Percentiles rank a stretch among this genome's conserved stretches.
phyloP scores from a whole-genome alignment of 1,140 invertebrate species.

The Parasteatoda tepidariorum region DNA sequence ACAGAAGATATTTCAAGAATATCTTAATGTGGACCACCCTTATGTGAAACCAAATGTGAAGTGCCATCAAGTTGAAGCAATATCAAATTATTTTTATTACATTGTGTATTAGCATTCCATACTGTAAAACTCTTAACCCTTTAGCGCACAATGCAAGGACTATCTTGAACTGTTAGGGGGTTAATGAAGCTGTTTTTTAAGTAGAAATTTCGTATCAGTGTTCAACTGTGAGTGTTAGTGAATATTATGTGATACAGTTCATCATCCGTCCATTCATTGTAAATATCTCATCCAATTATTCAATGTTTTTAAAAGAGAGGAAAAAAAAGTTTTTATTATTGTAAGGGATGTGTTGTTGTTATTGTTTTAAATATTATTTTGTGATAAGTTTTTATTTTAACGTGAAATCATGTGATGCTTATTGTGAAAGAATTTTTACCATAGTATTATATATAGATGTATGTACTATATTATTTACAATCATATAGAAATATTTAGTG shows the following conservation, averaged over 20 bases:
- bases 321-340: no score
- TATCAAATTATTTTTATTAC: not conserved
- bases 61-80: not conserved
- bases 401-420: no score
- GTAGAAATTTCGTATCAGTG: not conserved
- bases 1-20: conserved; percentile 24
- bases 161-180: not conserved
- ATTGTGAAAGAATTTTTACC: no score
- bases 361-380: no score
- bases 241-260: conserved; percentile 42
- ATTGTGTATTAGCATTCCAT: not conserved
- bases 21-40: no score
- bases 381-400: no score
- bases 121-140: not conserved
- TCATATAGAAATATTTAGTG: no score
- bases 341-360: no score
- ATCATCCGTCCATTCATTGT: conserved; percentile 36
- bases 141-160: not conserved
- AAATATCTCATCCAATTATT: conserved; percentile 30
- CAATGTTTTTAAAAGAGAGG: conserved; percentile 12
- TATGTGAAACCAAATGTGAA: not conserved
- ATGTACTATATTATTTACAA: no score
- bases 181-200: not conserved
- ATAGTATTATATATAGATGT: no score
- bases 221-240: no score